Conservation (phyloP, 2,888 invertebrate species). For the Ganaspis brasiliensis region DNA sequence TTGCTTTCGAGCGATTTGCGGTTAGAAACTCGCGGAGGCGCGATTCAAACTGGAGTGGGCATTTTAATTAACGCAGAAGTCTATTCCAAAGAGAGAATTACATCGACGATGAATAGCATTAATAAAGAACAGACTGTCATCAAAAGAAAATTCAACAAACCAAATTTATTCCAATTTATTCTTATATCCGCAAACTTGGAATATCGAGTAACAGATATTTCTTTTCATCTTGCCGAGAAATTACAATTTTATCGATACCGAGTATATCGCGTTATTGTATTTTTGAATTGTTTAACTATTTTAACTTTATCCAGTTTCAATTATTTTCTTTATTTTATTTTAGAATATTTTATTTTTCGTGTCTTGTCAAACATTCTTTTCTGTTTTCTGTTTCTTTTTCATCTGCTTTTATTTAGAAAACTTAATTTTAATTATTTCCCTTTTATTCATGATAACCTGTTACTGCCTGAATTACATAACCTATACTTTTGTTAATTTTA, state of each 20-base stretch:
- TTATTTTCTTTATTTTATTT: too few species aligned
- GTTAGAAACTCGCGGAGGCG: conserved; percentile 58
- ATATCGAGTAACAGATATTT: background rate
- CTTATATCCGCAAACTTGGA: background rate
- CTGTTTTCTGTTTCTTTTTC: conserved; percentile 26
- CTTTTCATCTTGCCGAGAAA: too few species aligned
- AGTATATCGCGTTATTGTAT: too few species aligned
- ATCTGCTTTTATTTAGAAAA: too few species aligned
- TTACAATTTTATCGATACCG: too few species aligned
- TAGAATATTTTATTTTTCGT: conserved; percentile 21
- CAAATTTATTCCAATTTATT: conserved; percentile 13
- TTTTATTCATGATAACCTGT: too few species aligned
- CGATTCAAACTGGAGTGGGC: conserved; percentile 48
- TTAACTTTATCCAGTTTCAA: too few species aligned
- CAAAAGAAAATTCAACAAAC: background rate
- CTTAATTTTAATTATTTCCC: too few species aligned
- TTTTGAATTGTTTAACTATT: too few species aligned
- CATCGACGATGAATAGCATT: background rate
- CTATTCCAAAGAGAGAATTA: conserved; percentile 25
- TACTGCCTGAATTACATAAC: too few species aligned
- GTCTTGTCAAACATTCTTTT: conserved; percentile 16
- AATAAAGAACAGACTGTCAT: background rate
- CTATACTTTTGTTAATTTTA: too few species aligned
- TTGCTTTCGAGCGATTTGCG: conserved; percentile 63
- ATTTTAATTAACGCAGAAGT: conserved; percentile 67